phyloP scores from a whole-genome alignment of 2,797 vertebrate genomes.

The Cuniculus paca region DNA sequence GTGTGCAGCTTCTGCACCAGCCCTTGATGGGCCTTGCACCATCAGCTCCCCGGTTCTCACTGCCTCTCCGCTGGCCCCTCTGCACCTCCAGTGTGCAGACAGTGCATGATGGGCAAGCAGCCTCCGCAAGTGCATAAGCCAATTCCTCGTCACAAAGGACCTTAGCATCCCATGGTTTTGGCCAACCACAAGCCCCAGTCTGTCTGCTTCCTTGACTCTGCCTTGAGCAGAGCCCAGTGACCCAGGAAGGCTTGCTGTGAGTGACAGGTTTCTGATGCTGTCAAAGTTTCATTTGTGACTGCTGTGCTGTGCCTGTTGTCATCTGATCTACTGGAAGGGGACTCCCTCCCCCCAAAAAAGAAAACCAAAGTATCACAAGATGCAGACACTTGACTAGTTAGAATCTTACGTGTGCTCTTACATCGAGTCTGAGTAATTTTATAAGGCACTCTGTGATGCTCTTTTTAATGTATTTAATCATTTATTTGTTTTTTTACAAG shows the following conservation, averaged over 20 bases:
- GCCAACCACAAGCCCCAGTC: not conserved
- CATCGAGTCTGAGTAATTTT: not conserved
- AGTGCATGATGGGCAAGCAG: no score
- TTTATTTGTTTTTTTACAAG: not conserved
- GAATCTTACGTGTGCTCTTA: not conserved
- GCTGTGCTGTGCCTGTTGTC: not conserved
- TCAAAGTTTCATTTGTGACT: not conserved
- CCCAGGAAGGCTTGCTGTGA: rapidly evolving
- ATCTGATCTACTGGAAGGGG: no score
- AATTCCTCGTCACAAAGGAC: not conserved
- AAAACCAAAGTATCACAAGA: not conserved
- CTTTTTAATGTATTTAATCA: not conserved
- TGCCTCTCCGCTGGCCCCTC: rapidly evolving
- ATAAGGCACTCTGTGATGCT: not conserved
- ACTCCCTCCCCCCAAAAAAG: not conserved
- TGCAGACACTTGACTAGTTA: no score
- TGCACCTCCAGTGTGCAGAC: not conserved
- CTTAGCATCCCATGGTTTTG: rapidly evolving
- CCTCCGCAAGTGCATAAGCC: not conserved
- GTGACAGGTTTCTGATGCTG: not conserved
- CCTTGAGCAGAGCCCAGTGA: no score
- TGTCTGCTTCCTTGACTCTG: not conserved
- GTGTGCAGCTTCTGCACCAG: no score
- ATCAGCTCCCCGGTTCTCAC: not conserved
- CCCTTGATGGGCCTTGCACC: rapidly evolving